Evolutionary conservation across 1,140 invertebrate genomes (phyloP), one percentile per base, ranked within the genome.

Genomic region (Pogonognathellus flavescens): DNA sequence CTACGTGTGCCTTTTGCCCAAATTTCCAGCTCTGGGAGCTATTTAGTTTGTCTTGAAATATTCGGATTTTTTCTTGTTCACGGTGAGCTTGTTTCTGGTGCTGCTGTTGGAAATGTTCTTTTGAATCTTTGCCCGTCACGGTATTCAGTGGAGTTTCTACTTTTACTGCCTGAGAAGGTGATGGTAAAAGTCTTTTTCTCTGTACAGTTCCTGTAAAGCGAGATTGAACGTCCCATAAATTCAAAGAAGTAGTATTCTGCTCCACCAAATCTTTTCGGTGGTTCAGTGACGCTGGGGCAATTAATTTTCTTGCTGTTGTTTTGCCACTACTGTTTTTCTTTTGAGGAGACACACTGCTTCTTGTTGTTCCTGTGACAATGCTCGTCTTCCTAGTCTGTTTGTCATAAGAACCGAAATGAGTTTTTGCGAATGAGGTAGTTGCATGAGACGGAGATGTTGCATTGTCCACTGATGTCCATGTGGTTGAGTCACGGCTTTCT

Each of bases 221-320:
- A 55, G 84, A 81, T 59, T 50, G 80, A 52, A 41, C 50, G 59
- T 85, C 76, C 84, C 84, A 85, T 85, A 85, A 85, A 85, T 85
- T 76, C 84, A 85, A 8, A 49, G 31, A 60, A 20, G 22, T 83
- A 13, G 22, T 55, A 10, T 81, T 81, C 20, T n/a, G n/a, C n/a
- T 55, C 52, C 52, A 22, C 50, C 4, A 52, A 18, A 81, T n/a
- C 80, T 18, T 25, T 16, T 20, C 49, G 6, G 10, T 22, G 31
- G 31, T 41, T 50, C 59, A 22, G 13, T 50, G 70, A 53, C 55
- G 49, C 52, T 8, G 57, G 31, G 22, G 76, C 80, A 85, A 85
- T 85, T 85, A 85, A 85, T 85, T 85, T 85, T 41, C 55, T 81
- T 55, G 50, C 50, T 57, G 18, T 80, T 31, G 50, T 53, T 80